Evolutionary conservation across 2,797 vertebrate genomes (phyloP).

Genomic region (Enteromius mattozi): DNA sequence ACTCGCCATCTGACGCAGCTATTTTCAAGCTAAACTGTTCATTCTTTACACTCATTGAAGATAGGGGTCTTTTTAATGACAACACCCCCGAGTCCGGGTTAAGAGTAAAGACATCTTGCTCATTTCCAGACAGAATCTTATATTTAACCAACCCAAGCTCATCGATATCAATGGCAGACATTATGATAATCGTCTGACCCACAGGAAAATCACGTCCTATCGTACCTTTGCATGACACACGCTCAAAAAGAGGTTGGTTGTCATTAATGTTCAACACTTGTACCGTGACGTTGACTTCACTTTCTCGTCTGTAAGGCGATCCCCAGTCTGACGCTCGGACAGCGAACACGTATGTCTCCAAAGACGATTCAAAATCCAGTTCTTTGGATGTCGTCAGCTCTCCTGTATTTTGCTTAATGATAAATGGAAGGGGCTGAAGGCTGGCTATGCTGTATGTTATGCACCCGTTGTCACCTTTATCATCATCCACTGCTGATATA

Average conservation of each 20-base stretch:
- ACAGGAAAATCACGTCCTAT: constrained; percentile 89
- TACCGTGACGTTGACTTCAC: constrained; percentile 89
- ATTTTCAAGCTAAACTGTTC: constrained; percentile 88
- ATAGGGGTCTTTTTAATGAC: constrained; percentile 85
- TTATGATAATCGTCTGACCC: constrained; percentile 86
- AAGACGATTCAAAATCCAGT: constrained; percentile 92
- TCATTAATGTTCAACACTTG: constrained; percentile 93
- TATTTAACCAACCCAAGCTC: constrained; percentile 91
- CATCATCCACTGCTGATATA: constrained; percentile 86
- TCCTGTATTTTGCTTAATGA: constrained; percentile 86
- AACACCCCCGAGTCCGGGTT: constrained; percentile 90
- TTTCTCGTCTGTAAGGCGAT: constrained; percentile 90
- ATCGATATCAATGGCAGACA: constrained; percentile 95
- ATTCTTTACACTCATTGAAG: constrained; percentile 79
- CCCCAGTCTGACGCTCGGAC: constrained; percentile 96
- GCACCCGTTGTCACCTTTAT: constrained; percentile 91
- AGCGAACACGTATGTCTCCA: constrained; percentile 86
- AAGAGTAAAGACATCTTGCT: constrained; percentile 87
- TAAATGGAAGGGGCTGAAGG: constrained; percentile 84
- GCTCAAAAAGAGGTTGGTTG: constrained; percentile 94
- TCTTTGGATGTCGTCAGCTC: constrained; percentile 84
- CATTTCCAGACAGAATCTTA: constrained; percentile 89
- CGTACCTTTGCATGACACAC: constrained; percentile 89
- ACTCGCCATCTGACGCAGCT: constrained; percentile 90
- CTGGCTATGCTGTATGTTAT: constrained; percentile 90